phyloP scores from a whole-genome alignment of 2,888 invertebrate genomes.

The Lepidocyrtinus sp. region DNA sequence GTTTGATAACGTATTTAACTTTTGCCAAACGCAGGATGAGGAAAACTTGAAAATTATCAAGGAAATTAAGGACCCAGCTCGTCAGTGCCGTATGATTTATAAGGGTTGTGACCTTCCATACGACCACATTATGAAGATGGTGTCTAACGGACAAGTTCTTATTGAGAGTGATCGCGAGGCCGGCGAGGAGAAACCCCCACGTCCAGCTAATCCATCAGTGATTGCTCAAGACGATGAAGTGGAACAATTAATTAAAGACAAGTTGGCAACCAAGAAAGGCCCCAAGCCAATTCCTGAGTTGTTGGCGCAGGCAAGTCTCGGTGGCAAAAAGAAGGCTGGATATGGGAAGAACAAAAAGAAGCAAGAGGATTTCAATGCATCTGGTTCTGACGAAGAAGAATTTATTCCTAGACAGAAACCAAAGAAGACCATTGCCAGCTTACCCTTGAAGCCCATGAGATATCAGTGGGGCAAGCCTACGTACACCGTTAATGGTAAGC shows the following conservation, averaged over 20 bases:
- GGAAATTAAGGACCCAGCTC: constrained; percentile 41
- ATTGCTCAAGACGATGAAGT: constrained; percentile 55
- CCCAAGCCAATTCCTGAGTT: constrained; percentile 37
- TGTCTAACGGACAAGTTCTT: constrained; percentile 46
- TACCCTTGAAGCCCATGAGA: constrained; percentile 54
- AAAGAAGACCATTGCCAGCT: constrained; percentile 39
- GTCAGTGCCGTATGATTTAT: constrained; percentile 58
- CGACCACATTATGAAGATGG: constrained; percentile 61
- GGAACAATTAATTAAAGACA: constrained; percentile 52
- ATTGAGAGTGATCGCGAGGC: constrained; percentile 55
- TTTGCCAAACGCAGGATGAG: constrained; percentile 23
- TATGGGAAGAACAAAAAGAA: constrained; percentile 40
- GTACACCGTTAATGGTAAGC: constrained; percentile 33
- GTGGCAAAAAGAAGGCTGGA: constrained; percentile 32
- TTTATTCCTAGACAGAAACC: constrained; percentile 10
- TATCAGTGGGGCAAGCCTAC: constrained; percentile 53
- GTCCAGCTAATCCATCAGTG: background rate
- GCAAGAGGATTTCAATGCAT: no score
- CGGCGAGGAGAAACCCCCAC: background rate
- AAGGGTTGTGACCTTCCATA: constrained; percentile 59
- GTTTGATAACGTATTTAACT: background rate
- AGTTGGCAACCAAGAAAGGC: constrained; percentile 5
- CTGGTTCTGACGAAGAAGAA: background rate
- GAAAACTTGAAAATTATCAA: constrained; percentile 17
- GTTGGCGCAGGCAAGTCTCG: constrained; percentile 26